Base-by-base conservation (phyloP, 2,888 invertebrate genomes). In the Scaptomyza polygonia region DNA sequence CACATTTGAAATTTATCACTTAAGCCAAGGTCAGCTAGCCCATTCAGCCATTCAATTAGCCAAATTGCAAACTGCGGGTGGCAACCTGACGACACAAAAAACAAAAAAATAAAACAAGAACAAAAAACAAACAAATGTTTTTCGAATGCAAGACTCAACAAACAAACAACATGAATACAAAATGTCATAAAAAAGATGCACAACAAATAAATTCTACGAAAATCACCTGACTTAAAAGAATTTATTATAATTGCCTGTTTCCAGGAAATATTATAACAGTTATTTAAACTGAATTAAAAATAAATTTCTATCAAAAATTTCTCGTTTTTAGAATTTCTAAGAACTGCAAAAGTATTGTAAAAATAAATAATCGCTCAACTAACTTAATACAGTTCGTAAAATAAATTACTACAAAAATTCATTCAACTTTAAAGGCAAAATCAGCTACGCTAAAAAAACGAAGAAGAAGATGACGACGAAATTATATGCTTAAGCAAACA, bases 11-110 rank as follows among this genome's bases (percentile, higher is more conserved):
- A 55, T 56, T 63, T 32, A 48, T 47, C 39, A 25, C 39, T 52
- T 39, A 27, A 47, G 44, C 25, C 66, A 69, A 62, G 63, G 64
- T 32, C 29, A 42, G 3, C 12, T 16, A 58, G 36, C 14, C 14
- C 36, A 14, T 14, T 36, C 14, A 42, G 4, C 14, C 25, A 58
- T 55, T 70, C 72, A 66, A 70, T 70, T 72, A 70, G 42, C 40
- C 53, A 70, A 72, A 57, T 72, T 52, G 57, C 43, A 34, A 44
- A 64, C 25, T 25, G 18, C 39, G 29, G 30, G 12, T 49, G 44
- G 42, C 48, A 36, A 61, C 48, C 14, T 30, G 29, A 36, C 27
- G 14, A 30, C 29, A 18, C 8, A 8, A n/a, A 21, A n/a, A 12
- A 42, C 6, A 43, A 32, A n/a, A n/a, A n/a, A n/a, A n/a, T n/a